Percentiles rank a stretch among this genome's conserved stretches.
Evolutionary conservation across 2,113 vertebrate genomes (phyloP).

Genomic region (Syngnathus typhle): DNA sequence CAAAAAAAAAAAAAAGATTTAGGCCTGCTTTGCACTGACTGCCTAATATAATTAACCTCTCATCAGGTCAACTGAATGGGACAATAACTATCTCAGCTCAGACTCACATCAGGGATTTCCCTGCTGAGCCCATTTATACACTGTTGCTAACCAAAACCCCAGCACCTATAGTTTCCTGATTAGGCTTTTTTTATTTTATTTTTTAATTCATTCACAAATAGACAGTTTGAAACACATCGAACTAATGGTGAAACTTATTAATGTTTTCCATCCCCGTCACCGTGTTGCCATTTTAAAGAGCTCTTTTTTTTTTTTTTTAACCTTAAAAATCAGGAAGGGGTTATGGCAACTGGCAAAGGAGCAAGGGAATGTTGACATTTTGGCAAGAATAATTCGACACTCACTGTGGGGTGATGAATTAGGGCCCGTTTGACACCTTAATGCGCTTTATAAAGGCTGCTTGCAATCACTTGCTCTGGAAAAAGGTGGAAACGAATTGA

Average conservation of each 20-base stretch:
- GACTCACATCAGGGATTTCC: too few species aligned
- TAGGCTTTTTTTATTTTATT: too few species aligned
- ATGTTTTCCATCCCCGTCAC: not conserved
- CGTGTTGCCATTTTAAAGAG: not conserved
- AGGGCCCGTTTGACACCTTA: slow-evolving; percentile 51
- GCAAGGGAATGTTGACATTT: slow-evolving; percentile 40
- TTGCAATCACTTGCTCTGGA: slow-evolving; percentile 30
- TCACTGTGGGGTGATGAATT: slow-evolving; percentile 43
- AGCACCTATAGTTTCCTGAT: too few species aligned
- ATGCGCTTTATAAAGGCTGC: slow-evolving; percentile 33
- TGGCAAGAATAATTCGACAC: slow-evolving; percentile 48
- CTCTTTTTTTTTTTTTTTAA: slow-evolving; percentile 13
- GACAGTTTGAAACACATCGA: too few species aligned
- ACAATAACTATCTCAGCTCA: too few species aligned
- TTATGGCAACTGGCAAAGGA: not conserved
- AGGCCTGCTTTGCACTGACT: not conserved
- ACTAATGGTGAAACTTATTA: not conserved
- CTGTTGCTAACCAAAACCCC: too few species aligned
- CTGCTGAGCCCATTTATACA: too few species aligned
- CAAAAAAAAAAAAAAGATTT: not conserved
- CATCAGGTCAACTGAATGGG: too few species aligned
- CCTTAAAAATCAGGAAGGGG: slow-evolving; percentile 13
- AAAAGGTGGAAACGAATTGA: slow-evolving; percentile 8
- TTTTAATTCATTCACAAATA: too few species aligned
- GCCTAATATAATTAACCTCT: too few species aligned